A percentile compares a stretch with the other conserved stretches of the same genome.
These are phyloP conservation scores for Notodonta ziczac DNA, from an alignment of 2,888 invertebrate genomes.

Conservation along the genomic window DNA sequence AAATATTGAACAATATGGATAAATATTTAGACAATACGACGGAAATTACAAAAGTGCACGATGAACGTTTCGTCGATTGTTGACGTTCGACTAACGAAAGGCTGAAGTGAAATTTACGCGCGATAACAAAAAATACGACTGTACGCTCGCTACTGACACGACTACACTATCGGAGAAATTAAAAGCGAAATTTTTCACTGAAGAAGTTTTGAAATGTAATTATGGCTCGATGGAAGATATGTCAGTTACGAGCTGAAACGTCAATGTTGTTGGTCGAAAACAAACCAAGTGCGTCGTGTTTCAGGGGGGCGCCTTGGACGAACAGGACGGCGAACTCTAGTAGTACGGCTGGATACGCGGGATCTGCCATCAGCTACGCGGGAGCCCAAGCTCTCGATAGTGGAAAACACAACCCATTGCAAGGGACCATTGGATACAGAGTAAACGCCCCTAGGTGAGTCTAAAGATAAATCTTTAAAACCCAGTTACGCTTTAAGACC, in stretches of 20 bases:
- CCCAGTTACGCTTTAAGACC: neutral
- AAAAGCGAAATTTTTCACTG: slow-evolving; percentile 18
- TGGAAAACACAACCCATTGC: slow-evolving; percentile 79
- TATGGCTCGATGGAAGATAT: slow-evolving; percentile 21
- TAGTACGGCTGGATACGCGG: slow-evolving; percentile 86
- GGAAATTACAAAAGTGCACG: slow-evolving; percentile 45
- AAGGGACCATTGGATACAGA: slow-evolving; percentile 84
- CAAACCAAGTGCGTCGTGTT: slow-evolving; percentile 69
- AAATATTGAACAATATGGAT: slow-evolving; percentile 22
- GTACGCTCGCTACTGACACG: slow-evolving; percentile 53
- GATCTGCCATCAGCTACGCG: slow-evolving; percentile 71
- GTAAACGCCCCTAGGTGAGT: slow-evolving; percentile 88
- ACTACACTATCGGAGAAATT: slow-evolving; percentile 48
- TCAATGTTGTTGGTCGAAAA: slow-evolving; percentile 55
- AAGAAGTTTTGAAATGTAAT: slow-evolving; percentile 21
- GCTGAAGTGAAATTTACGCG: slow-evolving; percentile 66
- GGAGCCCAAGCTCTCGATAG: slow-evolving; percentile 79
- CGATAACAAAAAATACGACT: slow-evolving; percentile 64
- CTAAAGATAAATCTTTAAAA: neutral
- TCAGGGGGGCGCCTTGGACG: slow-evolving; percentile 88
- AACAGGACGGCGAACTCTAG: slow-evolving; percentile 88
- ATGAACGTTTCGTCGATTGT: slow-evolving; percentile 72
- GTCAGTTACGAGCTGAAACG: slow-evolving; percentile 41
- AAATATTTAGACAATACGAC: slow-evolving; percentile 35
- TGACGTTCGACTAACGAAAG: slow-evolving; percentile 59